Evolutionary conservation across 2,888 invertebrate species (phyloP).

Genomic region (Cantharis lateralis): DNA sequence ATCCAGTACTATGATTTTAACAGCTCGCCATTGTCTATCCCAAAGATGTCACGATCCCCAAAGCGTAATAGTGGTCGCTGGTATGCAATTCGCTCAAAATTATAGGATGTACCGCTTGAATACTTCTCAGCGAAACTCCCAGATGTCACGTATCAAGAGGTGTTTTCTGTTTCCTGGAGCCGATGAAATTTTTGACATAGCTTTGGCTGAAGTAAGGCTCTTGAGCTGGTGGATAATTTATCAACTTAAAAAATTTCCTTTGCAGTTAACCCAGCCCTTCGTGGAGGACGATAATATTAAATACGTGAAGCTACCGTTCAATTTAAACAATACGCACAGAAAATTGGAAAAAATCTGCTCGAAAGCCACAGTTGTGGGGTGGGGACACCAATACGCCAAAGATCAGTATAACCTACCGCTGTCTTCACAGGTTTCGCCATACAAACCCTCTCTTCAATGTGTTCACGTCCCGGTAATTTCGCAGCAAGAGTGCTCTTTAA

Average conservation of each 20-base stretch:
- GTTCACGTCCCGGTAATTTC: not conserved
- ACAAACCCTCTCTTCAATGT: not conserved
- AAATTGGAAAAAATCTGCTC: not conserved
- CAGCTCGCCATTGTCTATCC: not conserved
- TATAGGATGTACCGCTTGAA: fast-evolving
- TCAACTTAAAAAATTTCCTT: not conserved
- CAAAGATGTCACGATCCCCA: not conserved
- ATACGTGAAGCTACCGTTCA: not conserved
- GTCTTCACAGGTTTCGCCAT: no score
- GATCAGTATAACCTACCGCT: not conserved
- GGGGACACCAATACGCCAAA: not conserved
- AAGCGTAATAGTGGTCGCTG: not conserved
- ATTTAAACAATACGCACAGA: not conserved
- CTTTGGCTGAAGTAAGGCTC: not conserved
- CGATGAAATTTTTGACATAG: not conserved
- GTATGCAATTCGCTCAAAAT: not conserved
- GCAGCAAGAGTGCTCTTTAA: not conserved
- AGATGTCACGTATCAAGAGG: not conserved
- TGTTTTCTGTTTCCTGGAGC: not conserved
- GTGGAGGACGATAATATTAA: fast-evolving
- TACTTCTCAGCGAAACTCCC: not conserved
- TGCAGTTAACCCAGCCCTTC: not conserved
- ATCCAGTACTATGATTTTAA: not conserved
- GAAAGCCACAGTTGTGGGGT: not conserved
- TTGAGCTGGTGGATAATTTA: not conserved